These are phyloP conservation scores for Eriosoma lanigerum DNA, from an alignment of 1,140 invertebrate species.

Conservation along the genomic window DNA sequence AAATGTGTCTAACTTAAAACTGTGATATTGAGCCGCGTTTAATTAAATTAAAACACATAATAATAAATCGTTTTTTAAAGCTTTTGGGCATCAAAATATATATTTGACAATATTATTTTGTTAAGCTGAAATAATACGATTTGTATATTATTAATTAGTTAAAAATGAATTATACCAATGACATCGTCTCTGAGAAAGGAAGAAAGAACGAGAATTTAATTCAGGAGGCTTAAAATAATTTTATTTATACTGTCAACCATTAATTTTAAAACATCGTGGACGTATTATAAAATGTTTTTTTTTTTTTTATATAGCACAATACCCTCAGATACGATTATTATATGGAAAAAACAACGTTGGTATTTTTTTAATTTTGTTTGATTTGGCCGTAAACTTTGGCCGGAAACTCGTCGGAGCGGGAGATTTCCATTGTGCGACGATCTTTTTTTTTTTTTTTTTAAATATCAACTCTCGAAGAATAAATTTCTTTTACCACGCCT, in stretches of 20 bases:
- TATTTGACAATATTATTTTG: conserved; percentile 1
- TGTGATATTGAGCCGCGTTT: background rate
- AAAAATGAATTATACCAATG: background rate
- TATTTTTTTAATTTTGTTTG: conserved; percentile 43
- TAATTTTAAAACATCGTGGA: background rate
- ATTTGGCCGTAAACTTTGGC: conserved; percentile 23
- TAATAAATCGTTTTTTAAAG: background rate
- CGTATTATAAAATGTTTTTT: background rate
- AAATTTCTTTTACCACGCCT: conserved; percentile 26
- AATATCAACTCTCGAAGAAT: background rate
- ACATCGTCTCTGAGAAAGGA: no score
- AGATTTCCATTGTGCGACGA: conserved; percentile 9
- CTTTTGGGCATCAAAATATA: background rate
- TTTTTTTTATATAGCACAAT: background rate
- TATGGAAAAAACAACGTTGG: background rate
- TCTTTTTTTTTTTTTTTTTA: background rate
- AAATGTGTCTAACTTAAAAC: background rate
- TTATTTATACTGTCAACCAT: background rate
- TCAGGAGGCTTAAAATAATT: background rate
- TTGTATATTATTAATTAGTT: background rate
- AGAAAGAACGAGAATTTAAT: background rate
- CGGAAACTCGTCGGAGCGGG: background rate
- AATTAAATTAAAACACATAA: background rate
- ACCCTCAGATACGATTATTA: background rate
- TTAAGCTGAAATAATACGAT: background rate